Percentiles rank a stretch among this genome's conserved stretches.
phyloP scores from a whole-genome alignment of 2,113 vertebrate genomes.

The Chelonoidis abingdonii region DNA sequence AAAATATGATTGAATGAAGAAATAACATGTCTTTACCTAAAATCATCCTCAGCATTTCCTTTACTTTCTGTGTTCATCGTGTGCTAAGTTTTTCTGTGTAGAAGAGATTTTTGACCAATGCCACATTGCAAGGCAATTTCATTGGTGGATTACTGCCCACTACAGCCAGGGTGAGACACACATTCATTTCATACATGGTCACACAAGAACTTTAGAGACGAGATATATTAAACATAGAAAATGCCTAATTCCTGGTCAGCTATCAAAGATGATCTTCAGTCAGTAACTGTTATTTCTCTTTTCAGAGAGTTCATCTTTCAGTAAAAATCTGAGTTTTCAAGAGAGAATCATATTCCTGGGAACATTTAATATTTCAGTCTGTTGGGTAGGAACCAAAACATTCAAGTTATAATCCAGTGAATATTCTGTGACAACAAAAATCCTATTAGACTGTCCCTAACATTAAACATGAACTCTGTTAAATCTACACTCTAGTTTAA shows the following conservation, averaged over 20 bases:
- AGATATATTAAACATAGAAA: background rate
- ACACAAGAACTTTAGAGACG: background rate
- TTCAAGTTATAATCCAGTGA: background rate
- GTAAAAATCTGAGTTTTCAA: background rate
- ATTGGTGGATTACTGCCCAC: conserved; percentile 18
- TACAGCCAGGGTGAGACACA: background rate
- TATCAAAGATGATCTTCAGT: background rate
- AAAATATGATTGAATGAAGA: background rate
- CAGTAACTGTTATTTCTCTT: background rate
- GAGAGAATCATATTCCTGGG: background rate
- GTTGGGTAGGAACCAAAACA: background rate
- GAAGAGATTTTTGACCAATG: conserved; percentile 29
- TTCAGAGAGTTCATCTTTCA: background rate
- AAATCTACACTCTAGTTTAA: background rate
- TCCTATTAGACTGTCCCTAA: background rate
- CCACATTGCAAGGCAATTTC: conserved; percentile 18
- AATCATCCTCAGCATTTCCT: conserved; percentile 34
- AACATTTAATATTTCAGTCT: background rate
- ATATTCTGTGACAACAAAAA: background rate
- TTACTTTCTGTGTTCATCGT: background rate
- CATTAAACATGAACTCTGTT: background rate
- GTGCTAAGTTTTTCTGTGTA: background rate
- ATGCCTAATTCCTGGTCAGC: conserved; percentile 2
- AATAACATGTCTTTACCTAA: conserved; percentile 32
- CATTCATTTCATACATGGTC: background rate